Evolutionary conservation across 2,888 invertebrate genomes (phyloP), one percentile per base, ranked within the genome.

Genomic region (Drosophila multiciliata): DNA sequence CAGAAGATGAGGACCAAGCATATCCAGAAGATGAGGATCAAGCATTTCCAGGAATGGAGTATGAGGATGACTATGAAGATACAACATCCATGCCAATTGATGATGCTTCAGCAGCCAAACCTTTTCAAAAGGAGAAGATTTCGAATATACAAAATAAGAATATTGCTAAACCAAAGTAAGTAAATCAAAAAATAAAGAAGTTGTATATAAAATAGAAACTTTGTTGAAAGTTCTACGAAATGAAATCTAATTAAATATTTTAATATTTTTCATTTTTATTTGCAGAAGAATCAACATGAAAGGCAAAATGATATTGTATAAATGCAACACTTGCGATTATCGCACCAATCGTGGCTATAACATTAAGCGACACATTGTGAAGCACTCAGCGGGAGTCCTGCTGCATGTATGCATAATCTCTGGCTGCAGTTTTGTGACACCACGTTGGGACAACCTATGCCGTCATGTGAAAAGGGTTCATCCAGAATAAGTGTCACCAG

Each of bases 401-500:
- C 12, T 75, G 0, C 78, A 78, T 48, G 78, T 78, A 2, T 78
- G 78, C 26, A 71, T 78, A 1, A 78, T 78, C 15, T 63, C 78
- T 20, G 57, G 71, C 15, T 78, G 78, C 26, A 69, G 75, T 1
- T 78, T 75, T 42, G 62, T 58, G 0, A 75, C 78, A 1, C 62
- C 68, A 0, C 71, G 78, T 1, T 78, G 75, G 79, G 78, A 78
- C 11, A 75, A 71, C 42, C 26, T 78, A 1, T 60, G 75, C 42
- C 42, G 78, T 17, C 78, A 78, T 9, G 68, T 78, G 0, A 75
- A 66, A 20, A 23, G 50, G 12, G 15, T 66, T 11, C 78, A 78
- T 58, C 71, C 78, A 0, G 75, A 65, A 23, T 15, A 58, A 11
- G 33, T 20, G 3, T 35, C 23, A 15, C 42, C 54, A 20, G 2